Conservation (phyloP, 2,888 invertebrate species). For the Ectemnius lituratus region DNA sequence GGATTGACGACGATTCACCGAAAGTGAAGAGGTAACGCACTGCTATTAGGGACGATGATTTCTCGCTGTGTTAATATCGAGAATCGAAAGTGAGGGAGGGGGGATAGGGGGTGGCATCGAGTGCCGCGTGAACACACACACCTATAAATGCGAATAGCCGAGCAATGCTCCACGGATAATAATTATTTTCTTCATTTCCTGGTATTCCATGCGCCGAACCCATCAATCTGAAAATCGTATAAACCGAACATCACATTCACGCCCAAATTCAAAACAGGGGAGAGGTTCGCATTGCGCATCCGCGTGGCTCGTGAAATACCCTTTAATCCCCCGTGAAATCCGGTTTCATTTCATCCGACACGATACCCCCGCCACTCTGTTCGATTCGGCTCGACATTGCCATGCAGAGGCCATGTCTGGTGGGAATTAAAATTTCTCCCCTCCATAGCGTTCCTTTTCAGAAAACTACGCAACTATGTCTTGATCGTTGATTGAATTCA, state of each 20-base stretch:
- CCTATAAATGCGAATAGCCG: conserved; percentile 43
- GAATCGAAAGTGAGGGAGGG: conserved; percentile 53
- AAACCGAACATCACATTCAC: conserved; percentile 71
- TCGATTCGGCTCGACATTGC: conserved; percentile 20
- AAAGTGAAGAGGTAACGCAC: conserved; percentile 23
- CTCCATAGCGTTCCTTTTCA: neutral
- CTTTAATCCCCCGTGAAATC: conserved; percentile 67
- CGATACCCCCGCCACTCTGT: conserved; percentile 48
- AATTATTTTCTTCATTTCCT: conserved; percentile 75
- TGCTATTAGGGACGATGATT: conserved; percentile 50
- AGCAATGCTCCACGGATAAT: conserved; percentile 57
- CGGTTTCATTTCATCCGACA: conserved; percentile 62
- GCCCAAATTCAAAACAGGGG: conserved; percentile 66
- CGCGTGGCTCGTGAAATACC: conserved; percentile 61
- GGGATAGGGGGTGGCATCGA: conserved; percentile 18
- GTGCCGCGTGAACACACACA: conserved; percentile 14
- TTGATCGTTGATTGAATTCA: too few species aligned
- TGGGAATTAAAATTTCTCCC: neutral
- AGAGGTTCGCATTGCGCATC: conserved; percentile 35
- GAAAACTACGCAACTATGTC: too few species aligned
- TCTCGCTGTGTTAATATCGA: conserved; percentile 62
- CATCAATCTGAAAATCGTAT: conserved; percentile 72
- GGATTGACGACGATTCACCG: conserved; percentile 50
- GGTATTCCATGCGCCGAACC: conserved; percentile 65
- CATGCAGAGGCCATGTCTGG: too few species aligned